These are phyloP conservation scores for Tenebrosternarchus preto DNA, from an alignment of 2,113 vertebrate species.

Conservation along the genomic window DNA sequence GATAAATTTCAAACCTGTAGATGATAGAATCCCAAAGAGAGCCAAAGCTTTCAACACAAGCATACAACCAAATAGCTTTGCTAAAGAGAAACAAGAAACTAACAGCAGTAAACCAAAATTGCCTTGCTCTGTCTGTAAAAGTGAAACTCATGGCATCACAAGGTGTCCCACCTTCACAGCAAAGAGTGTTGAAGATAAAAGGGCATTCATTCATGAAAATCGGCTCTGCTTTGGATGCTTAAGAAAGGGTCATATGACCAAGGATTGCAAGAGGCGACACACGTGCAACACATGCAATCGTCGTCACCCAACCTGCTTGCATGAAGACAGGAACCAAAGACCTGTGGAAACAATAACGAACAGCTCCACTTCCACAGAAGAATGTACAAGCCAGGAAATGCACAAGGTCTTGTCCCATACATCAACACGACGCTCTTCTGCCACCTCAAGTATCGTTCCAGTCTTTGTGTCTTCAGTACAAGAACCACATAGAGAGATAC, in stretches of 20 bases:
- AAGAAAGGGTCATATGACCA: not conserved
- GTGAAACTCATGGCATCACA: not conserved
- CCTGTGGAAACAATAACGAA: not conserved
- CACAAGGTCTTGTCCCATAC: not conserved
- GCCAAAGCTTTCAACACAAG: conserved; percentile 1
- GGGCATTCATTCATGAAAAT: not conserved
- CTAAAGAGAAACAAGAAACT: not conserved
- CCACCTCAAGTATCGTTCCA: not conserved
- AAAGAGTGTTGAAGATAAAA: not conserved
- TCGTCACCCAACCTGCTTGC: conserved; percentile 23
- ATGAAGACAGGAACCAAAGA: not conserved
- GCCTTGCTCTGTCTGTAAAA: not conserved
- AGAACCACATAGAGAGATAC: not conserved
- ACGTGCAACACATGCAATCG: not conserved
- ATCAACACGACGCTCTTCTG: not conserved
- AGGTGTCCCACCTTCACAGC: not conserved
- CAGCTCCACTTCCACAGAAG: not conserved
- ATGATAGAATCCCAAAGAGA: not conserved
- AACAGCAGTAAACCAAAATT: not conserved
- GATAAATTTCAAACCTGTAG: not conserved
- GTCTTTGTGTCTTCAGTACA: not conserved
- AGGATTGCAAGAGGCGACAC: not conserved
- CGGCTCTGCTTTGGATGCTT: not conserved
- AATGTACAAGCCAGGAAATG: not conserved
- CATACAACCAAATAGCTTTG: not conserved